Evolutionary conservation across 2,797 vertebrate genomes (phyloP).

Genomic region (Anisognathus igniventris): DNA sequence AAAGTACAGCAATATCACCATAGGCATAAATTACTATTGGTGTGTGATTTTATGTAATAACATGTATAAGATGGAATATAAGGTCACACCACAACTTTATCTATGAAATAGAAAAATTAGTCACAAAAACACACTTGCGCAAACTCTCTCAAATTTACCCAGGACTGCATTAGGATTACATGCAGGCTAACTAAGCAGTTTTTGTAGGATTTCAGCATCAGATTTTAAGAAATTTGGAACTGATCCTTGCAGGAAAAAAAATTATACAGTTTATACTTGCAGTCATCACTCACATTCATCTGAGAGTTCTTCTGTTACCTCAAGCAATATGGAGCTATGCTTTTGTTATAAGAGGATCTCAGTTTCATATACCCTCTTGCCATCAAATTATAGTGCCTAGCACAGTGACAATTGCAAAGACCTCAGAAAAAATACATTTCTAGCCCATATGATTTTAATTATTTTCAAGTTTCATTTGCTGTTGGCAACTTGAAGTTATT

Average conservation of each 20-base stretch:
- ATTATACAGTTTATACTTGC: neutral
- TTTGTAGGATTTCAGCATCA: neutral
- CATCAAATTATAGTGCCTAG: slow-evolving; percentile 55
- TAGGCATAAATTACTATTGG: neutral
- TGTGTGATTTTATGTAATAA: neutral
- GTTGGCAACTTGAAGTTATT: slow-evolving; percentile 42
- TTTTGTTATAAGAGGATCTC: slow-evolving; percentile 58
- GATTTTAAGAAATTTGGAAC: slow-evolving; percentile 29
- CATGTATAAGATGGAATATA: neutral
- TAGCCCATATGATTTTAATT: slow-evolving; percentile 42
- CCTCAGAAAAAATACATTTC: slow-evolving; percentile 36
- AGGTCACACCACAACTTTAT: neutral
- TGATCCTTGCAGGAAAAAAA: neutral
- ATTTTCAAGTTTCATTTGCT: slow-evolving; percentile 55
- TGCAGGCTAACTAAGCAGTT: neutral
- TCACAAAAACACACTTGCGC: neutral
- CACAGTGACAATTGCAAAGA: slow-evolving; percentile 42
- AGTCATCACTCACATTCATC: slow-evolving; percentile 51
- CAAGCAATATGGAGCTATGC: slow-evolving; percentile 33
- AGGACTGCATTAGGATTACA: neutral
- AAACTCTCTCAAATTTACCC: neutral
- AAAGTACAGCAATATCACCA: neutral
- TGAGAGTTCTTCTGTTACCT: slow-evolving; percentile 51
- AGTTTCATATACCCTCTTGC: slow-evolving; percentile 56
- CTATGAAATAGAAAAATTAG: neutral